Conservation (phyloP, 1,140 invertebrate species). For the Copidosoma floridanum region DNA sequence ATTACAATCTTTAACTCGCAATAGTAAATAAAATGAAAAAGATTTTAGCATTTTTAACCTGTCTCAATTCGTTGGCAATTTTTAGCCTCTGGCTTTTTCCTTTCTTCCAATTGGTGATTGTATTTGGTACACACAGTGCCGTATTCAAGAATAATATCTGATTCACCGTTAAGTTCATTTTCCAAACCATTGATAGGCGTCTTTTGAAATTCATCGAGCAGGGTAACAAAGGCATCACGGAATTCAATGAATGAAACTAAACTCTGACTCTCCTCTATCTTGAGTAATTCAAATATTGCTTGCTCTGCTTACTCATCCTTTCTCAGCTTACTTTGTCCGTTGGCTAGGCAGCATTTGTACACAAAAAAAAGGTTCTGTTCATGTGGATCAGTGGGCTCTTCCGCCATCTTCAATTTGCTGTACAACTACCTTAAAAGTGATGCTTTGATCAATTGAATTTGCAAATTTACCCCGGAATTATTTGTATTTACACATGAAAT, state of each 20-base stretch:
- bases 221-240: slow-evolving; percentile 64
- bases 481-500: no score
- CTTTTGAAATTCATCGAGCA: slow-evolving; percentile 61
- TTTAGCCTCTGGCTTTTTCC: slow-evolving; percentile 4
- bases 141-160: neutral
- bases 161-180: slow-evolving; percentile 23
- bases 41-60: no score
- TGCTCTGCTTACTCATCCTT: slow-evolving; percentile 63
- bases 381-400: slow-evolving; percentile 66
- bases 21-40: no score
- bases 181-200: slow-evolving; percentile 44
- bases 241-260: slow-evolving; percentile 63
- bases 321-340: slow-evolving; percentile 67
- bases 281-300: slow-evolving; percentile 61
- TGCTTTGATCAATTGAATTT: no score
- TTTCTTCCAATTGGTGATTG: neutral
- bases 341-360: slow-evolving; percentile 76
- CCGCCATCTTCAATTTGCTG: no score
- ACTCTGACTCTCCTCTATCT: slow-evolving; percentile 37
- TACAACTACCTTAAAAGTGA: no score
- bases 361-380: slow-evolving; percentile 79
- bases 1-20: no score
- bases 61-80: slow-evolving; percentile 21
- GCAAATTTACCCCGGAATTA: no score
- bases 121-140: neutral